Evolutionary conservation across 23 tunicate species (phyloP).

Genomic region (Halocynthia aurantium): DNA sequence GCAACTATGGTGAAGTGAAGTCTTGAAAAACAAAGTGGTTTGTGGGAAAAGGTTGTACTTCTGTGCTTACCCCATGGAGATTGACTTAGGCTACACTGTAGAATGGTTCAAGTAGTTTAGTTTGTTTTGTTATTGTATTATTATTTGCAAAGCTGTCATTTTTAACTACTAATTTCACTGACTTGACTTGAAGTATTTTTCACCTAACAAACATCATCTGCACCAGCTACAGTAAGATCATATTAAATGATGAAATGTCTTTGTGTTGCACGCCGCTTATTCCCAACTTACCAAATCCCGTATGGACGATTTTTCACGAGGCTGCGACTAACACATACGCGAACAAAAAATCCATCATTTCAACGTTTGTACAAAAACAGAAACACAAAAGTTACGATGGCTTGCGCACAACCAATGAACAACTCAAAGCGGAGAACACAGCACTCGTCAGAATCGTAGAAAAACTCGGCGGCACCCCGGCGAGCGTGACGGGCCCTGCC

Average conservation of each 20-base stretch:
- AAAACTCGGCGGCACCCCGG: slow-evolving; percentile 34
- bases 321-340: slow-evolving; percentile 7
- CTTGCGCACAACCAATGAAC: slow-evolving; percentile 40
- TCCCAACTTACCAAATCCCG: background rate
- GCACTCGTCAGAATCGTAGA: slow-evolving; percentile 52
- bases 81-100: too few relatives aligned
- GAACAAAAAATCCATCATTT: background rate
- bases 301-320: background rate
- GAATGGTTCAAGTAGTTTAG: too few relatives aligned
- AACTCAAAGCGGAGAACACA: slow-evolving; percentile 59
- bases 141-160: too few relatives aligned
- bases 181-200: too few relatives aligned
- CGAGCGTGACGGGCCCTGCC: background rate
- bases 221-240: too few relatives aligned
- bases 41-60: too few relatives aligned
- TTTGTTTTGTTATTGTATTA: too few relatives aligned
- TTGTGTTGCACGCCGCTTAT: background rate
- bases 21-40: too few relatives aligned
- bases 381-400: slow-evolving; percentile 27
- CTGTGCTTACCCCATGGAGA: too few relatives aligned
- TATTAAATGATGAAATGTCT: background rate
- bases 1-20: too few relatives aligned
- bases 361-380: slow-evolving; percentile 17
- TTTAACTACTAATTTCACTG: too few relatives aligned
- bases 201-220: too few relatives aligned